Evolutionary conservation across 2,797 vertebrate genomes (phyloP), one percentile per base, ranked within the genome.

Genomic region (Tenualosa ilisha): DNA sequence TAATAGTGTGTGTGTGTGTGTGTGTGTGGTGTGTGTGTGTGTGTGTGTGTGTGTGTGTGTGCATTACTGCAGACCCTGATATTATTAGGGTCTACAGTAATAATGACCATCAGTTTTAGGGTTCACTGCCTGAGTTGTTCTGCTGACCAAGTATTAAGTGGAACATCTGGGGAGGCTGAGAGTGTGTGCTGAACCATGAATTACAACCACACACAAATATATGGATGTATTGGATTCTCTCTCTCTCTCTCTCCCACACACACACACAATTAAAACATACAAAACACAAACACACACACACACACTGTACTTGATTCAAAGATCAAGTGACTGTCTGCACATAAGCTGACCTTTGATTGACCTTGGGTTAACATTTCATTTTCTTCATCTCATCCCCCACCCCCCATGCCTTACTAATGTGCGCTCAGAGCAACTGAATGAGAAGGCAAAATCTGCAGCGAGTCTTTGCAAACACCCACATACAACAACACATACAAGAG

Each of bases 131-230:
- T 9, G 61, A 6, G 61, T n/a, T 24, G 17, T 63, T 63, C n/a
- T n/a, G 59, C 6, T 63, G 59, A 22, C 22, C 59, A n/a, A n/a
- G 59, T 63, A 9, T 63, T 63, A 9, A 24, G n/a, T 9, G 59
- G n/a, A n/a, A 63, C n/a, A 65, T 65, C 61, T 65, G 61, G 7
- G 11, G 8, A 7, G 61, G 61, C n/a, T 63, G n/a, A 0, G 61
- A 65, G n/a, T 65, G 61, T 26, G n/a, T 26, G 61, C 61, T 65
- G n/a, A 65, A 65, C n/a, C 61, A 65, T 26, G 24, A 65, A 65
- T 65, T 65, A 65, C 61, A 65, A 9, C n/a, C 61, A 65, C n/a
- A 65, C 24, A 65, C 61, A 65, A 24, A 65, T 9, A 65, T n/a
- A 24, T 11, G 7, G 4, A 24, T 22, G 46, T 46, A 46, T 7